Percentiles rank a stretch among this genome's conserved stretches.
Conservation (phyloP, 2,113 vertebrate species). For the Anarhynchus alexandrinus region DNA sequence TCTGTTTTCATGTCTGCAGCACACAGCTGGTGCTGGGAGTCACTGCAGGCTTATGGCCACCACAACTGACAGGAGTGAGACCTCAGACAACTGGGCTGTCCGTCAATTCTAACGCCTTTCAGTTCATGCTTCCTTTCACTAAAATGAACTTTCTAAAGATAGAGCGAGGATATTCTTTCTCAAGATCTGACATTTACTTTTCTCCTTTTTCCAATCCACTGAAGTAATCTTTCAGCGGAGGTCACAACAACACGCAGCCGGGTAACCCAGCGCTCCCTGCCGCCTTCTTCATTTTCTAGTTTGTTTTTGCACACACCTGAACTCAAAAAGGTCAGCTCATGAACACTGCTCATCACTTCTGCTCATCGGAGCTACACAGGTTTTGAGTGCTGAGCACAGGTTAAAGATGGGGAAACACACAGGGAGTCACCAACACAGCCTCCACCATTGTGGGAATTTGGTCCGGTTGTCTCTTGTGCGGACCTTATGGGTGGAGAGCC, state of each 20-base stretch:
- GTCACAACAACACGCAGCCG: background rate
- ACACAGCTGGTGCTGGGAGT: background rate
- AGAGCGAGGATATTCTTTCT: background rate
- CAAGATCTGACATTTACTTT: slow-evolving; percentile 40
- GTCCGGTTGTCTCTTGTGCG: too few species aligned
- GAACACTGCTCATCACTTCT: background rate
- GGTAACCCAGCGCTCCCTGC: background rate
- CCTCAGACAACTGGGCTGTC: background rate
- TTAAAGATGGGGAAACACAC: background rate
- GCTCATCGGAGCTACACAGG: background rate
- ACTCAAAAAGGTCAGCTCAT: background rate
- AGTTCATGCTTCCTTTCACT: background rate
- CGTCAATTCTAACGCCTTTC: background rate
- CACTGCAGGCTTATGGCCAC: background rate
- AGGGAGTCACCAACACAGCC: background rate
- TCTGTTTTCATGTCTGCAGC: background rate
- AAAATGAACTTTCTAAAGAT: background rate
- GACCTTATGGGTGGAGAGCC: background rate
- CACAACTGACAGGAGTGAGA: background rate
- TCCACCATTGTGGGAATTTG: background rate
- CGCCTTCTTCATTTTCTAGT: background rate
- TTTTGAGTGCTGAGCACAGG: background rate
- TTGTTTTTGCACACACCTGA: background rate
- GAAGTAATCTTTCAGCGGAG: background rate
- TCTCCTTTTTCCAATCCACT: background rate